Base-by-base conservation (phyloP, 2,113 vertebrate species). In the Gobio gobio region DNA sequence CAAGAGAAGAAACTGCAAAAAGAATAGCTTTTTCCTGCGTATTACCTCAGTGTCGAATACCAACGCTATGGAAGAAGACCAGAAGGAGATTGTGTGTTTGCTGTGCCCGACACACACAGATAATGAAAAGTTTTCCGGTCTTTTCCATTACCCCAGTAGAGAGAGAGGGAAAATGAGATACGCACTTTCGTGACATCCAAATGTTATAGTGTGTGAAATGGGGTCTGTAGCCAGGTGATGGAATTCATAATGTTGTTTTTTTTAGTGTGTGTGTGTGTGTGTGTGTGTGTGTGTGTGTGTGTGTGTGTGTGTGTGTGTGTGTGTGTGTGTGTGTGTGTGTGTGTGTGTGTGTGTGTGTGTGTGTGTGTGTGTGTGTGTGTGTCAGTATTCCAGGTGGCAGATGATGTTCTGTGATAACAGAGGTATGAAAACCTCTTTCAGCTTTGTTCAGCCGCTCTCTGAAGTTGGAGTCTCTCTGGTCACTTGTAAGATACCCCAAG, bases 101-200 rank as follows among this genome's bases (percentile, higher is more conserved):
- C 74, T 49, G 58, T 64, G 70, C 26, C 70, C 20, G 26, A 64
- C 66, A 18, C 49, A 58, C 51, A 43, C 45, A 82, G 78, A 82
- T 82, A 82, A 86, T 82, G 79, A 77, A 82, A 86, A 63, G 70
- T 78, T 78, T 66, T 76, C 80, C 36, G 54, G 75, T 58, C 73
- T 83, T 86, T 86, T 76, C 80, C 85, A 86, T 86, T 78, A 83
- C 63, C 61, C 43, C 40, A 59, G 47, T 29, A 58, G 33, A 83
- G 64, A 72, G 66, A 76, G 56, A 10, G 33, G n/a, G 64, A 83
- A 83, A 75, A 61, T 86, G 61, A 79, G 63, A 88, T 76, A 29
- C 47, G 47, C 84, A 74, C 82, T 43, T 86, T 85, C 36, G 56
- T 73, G 83, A 63, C 51, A 74, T 81, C 78, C 77, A 68, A 81